phyloP scores from a whole-genome alignment of 2,113 vertebrate species.

The Upupa epops region DNA sequence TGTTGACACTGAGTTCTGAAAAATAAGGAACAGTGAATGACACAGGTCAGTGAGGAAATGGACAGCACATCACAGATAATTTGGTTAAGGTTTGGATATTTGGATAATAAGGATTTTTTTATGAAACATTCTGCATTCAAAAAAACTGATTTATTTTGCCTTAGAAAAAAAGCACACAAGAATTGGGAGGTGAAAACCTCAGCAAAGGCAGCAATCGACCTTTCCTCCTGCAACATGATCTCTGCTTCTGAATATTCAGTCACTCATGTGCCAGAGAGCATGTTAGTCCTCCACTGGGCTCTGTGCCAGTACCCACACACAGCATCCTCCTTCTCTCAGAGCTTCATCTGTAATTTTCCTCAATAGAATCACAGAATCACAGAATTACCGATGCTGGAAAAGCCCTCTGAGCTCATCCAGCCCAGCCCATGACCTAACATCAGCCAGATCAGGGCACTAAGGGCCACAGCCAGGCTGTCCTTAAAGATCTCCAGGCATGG shows the following conservation, averaged over 20 bases:
- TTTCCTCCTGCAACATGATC: not conserved
- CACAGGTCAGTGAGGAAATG: not conserved
- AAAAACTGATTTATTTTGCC: not conserved
- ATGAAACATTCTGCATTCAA: not conserved
- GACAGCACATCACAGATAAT: not conserved
- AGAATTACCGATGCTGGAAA: too few relatives aligned
- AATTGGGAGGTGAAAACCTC: not conserved
- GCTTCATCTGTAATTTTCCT: not conserved
- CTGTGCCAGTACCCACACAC: not conserved
- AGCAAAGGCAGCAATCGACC: not conserved
- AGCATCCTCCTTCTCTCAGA: not conserved
- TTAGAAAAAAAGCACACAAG: not conserved
- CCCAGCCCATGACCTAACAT: too few relatives aligned
- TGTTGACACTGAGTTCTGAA: not conserved
- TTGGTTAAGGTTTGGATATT: too few relatives aligned
- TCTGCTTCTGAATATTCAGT: not conserved
- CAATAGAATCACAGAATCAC: not conserved
- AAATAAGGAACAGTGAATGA: not conserved
- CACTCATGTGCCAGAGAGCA: accelerated
- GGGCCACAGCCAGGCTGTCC: too few relatives aligned
- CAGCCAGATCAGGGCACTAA: too few relatives aligned
- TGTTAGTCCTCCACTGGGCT: not conserved
- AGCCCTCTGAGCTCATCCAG: too few relatives aligned
- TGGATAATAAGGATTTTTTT: too few relatives aligned
- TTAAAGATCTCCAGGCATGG: too few relatives aligned